Evolutionary conservation across 1,140 invertebrate species (phyloP), one percentile per base, ranked within the genome.

Genomic region (Drosophila bipectinata): DNA sequence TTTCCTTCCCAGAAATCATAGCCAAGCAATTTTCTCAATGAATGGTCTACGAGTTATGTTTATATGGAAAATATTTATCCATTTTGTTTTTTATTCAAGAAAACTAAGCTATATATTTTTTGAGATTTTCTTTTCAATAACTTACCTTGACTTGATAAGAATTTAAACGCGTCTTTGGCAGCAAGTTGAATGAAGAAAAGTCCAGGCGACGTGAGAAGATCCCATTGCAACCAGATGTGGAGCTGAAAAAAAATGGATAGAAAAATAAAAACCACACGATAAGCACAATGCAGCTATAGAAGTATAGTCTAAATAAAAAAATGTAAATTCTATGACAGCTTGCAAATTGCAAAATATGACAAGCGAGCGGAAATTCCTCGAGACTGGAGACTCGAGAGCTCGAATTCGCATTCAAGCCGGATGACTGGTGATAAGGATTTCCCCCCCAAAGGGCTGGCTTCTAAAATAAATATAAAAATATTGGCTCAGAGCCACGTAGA

Each of bases 91-190:
- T 34, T 34, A 34, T 34, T 10, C 10, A 34, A 28, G 26, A 7
- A 28, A 28, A 28, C 6, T 28, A 28, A 28, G 6, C 26, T 6
- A 15, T 14, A 1, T 41, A 0, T 3, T 0, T n/a, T 3, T 0
- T n/a, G 5, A n/a, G 1, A 32, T 32, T 3, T 32, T 55, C 30
- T 34, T 60, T 30, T 9, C 32, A 21, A 54, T 57, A 77, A 92
- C 94, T 94, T 94, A 98, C 98, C 97, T 99, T 98, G 92, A 99
- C 98, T 94, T 99, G 98, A 94, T 99, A 99, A 82, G 98, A 98
- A 94, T 99, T 99, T 91, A 98, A 95, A 94, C 98, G 98, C 91
- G 98, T 96, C 91, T 96, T 96, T 56, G 98, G 98, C 77, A 99
- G 94, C 62, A 95, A 94, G 92, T 98, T 99, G 94, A 99, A 99